phyloP scores from a whole-genome alignment of 2,888 invertebrate genomes.

The Caenorhabditis becei region DNA sequence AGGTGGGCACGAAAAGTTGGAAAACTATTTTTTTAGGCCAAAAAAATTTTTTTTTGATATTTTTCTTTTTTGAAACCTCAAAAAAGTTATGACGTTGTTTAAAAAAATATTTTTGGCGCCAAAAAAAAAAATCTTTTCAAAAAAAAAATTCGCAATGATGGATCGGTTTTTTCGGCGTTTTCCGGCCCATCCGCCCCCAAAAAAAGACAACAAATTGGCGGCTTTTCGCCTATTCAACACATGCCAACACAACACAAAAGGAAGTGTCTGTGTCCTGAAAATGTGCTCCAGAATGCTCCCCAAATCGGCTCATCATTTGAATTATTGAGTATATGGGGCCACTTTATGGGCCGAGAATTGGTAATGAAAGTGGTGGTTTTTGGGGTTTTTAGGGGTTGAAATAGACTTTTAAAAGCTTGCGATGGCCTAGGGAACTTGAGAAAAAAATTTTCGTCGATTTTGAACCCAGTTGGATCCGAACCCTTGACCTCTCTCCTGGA shows the following conservation, averaged over 20 bases:
- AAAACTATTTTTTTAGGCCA: no score
- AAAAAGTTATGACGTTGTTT: no score
- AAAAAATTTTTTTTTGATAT: no score
- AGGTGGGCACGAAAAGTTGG: no score
- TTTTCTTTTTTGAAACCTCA: no score
- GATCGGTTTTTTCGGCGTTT: no score
- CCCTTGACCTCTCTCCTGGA: background rate
- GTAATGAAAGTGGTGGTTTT: background rate
- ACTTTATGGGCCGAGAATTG: background rate
- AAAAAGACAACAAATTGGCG: background rate
- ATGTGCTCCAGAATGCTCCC: background rate
- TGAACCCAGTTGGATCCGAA: background rate
- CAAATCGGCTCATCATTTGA: conserved; percentile 1
- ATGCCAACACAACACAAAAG: background rate
- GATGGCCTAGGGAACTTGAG: no score
- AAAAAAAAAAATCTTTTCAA: no score
- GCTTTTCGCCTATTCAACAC: background rate
- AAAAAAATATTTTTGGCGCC: no score
- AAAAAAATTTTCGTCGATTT: background rate
- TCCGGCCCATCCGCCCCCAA: no score
- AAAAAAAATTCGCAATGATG: no score
- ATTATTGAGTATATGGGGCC: background rate
- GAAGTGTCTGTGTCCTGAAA: background rate
- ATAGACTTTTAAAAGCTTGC: no score
- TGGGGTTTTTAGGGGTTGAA: background rate